Conservation (phyloP, 1,140 invertebrate genomes). For the Brachionus calyciflorus region DNA sequence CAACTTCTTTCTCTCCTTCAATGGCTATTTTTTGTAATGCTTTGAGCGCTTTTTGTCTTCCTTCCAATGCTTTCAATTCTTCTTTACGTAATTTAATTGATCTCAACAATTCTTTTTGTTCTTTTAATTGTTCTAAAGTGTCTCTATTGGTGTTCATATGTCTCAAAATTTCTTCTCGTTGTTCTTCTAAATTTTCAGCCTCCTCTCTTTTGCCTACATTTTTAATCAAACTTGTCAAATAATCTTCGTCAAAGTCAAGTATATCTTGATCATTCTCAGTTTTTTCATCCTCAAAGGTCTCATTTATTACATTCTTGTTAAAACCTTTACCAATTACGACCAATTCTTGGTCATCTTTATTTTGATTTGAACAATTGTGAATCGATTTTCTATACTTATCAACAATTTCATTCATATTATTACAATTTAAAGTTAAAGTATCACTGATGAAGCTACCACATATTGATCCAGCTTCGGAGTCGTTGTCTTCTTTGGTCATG, state of each 20-base stretch:
- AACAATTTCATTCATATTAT: conserved; percentile 12
- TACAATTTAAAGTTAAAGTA: background rate
- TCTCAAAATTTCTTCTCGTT: background rate
- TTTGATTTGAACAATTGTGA: background rate
- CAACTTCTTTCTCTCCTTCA: background rate
- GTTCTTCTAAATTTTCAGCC: background rate
- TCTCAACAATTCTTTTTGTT: conserved; percentile 18
- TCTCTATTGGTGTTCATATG: conserved; percentile 6
- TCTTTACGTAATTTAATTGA: conserved; percentile 31
- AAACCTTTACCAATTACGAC: background rate
- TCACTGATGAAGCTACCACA: conserved; percentile 24
- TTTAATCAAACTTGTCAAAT: background rate
- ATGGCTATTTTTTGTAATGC: conserved; percentile 27
- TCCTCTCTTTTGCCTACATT: background rate
- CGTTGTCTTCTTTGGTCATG: background rate
- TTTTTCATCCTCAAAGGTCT: conserved; percentile 9
- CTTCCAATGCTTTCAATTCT: conserved; percentile 11
- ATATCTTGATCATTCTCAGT: conserved; percentile 25
- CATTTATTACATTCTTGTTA: background rate
- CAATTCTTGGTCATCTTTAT: background rate
- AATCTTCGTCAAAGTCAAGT: conserved; percentile 18
- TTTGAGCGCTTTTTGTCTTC: background rate
- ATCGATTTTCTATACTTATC: background rate
- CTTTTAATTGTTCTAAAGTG: conserved; percentile 25
- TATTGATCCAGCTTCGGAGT: conserved; percentile 3